A percentile compares a stretch with the other conserved stretches of the same genome.
These are phyloP conservation scores for Nycteola revayana DNA, from an alignment of 2,888 invertebrate genomes.

Conservation along the genomic window DNA sequence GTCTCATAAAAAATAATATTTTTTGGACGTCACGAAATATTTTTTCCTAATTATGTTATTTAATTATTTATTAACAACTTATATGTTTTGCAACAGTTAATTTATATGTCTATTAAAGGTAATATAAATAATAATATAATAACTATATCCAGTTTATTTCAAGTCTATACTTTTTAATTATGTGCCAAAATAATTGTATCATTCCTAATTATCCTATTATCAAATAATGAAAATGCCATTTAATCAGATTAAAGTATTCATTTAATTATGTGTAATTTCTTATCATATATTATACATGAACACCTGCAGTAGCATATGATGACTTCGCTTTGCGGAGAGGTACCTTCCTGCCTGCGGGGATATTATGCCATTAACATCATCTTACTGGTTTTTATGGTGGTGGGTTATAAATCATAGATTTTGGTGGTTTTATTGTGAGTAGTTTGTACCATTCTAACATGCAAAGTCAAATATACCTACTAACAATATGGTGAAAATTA, in stretches of 20 bases:
- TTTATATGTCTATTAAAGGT: no score
- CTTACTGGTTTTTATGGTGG: conserved; percentile 62
- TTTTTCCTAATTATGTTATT: no score
- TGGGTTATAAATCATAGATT: conserved; percentile 54
- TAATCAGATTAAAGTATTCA: conserved; percentile 15
- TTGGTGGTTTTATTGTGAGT: conserved; percentile 46
- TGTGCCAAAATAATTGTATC: conserved; percentile 18
- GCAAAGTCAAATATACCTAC: conserved; percentile 43
- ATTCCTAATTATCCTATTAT: conserved; percentile 14
- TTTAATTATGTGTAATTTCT: conserved; percentile 28
- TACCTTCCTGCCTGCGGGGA: conserved; percentile 83
- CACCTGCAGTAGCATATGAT: conserved; percentile 62
- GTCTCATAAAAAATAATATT: no score
- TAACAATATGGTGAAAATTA: conserved; percentile 48
- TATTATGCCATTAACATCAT: conserved; percentile 71
- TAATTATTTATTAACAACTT: no score
- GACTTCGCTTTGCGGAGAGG: conserved; percentile 81
- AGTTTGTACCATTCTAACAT: conserved; percentile 63
- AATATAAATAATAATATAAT: no score
- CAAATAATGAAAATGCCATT: conserved; percentile 36
- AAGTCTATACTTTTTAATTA: conserved; percentile 14
- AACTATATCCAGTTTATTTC: conserved; percentile 1
- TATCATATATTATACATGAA: conserved; percentile 36
- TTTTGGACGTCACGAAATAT: no score
- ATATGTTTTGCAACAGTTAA: no score